These are phyloP conservation scores for Parelbella ahira DNA, from an alignment of 2,888 invertebrate genomes.

Conservation along the genomic window DNA sequence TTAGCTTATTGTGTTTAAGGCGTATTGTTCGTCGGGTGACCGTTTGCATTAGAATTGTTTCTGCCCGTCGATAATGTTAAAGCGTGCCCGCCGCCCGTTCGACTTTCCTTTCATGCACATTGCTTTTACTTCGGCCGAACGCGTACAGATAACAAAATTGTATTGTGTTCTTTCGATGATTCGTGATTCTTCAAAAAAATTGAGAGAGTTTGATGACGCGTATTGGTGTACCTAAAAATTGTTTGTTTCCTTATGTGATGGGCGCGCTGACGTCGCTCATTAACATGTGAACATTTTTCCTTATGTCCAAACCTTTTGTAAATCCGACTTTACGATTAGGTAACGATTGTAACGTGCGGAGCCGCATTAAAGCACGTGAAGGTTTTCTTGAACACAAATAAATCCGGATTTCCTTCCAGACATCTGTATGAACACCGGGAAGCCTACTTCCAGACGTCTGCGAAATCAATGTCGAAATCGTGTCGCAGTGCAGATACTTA, in stretches of 20 bases:
- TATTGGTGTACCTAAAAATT: too few species aligned
- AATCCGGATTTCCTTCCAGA: too few species aligned
- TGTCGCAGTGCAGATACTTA: constrained; percentile 70
- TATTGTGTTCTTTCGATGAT: background rate
- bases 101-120: constrained; percentile 32
- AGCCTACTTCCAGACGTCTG: constrained; percentile 39
- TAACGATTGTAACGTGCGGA: too few species aligned
- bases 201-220: too few species aligned
- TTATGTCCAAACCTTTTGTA: too few species aligned
- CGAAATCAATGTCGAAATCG: constrained; percentile 54
- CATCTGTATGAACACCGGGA: constrained; percentile 14
- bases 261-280: too few species aligned
- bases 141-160: background rate
- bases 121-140: background rate
- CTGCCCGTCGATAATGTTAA: constrained; percentile 23
- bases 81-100: background rate
- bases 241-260: too few species aligned
- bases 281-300: too few species aligned
- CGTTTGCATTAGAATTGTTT: constrained; percentile 53
- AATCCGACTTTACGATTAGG: too few species aligned
- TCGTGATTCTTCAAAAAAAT: too few species aligned
- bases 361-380: too few species aligned
- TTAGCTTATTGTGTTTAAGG: constrained; percentile 59
- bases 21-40: constrained; percentile 56
- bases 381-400: too few species aligned